These are phyloP conservation scores for Sciurus niger DNA, from an alignment of 2,113 vertebrate genomes.

Conservation along the genomic window DNA sequence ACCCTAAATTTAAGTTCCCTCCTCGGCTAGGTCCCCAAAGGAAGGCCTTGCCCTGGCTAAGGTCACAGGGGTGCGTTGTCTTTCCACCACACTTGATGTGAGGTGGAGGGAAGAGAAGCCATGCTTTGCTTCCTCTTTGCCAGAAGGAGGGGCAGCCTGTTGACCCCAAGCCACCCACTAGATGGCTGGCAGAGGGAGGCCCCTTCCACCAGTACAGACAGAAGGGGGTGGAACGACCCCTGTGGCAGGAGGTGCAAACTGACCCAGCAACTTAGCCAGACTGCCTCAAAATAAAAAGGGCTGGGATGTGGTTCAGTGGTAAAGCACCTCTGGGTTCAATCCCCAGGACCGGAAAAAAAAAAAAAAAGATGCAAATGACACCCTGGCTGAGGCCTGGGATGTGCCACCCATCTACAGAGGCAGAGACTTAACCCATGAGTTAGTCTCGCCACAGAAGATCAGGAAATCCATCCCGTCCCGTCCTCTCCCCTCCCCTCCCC, in stretches of 20 bases:
- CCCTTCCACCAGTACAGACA: accelerated
- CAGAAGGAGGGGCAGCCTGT: background rate
- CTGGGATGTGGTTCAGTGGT: too few relatives aligned
- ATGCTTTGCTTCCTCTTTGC: too few relatives aligned
- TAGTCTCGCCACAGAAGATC: background rate
- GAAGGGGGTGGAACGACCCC: background rate
- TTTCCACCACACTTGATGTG: background rate
- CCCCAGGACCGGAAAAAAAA: too few relatives aligned
- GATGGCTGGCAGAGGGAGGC: background rate
- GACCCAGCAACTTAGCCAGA: background rate
- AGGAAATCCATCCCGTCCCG: too few relatives aligned
- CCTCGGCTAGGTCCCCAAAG: background rate
- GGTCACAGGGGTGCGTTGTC: background rate
- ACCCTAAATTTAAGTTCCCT: background rate
- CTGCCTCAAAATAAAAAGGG: too few relatives aligned
- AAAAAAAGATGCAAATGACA: too few relatives aligned
- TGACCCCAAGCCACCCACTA: too few relatives aligned
- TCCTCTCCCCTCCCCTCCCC: too few relatives aligned
- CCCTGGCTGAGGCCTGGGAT: background rate
- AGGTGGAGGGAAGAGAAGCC: background rate
- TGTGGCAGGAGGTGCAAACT: background rate
- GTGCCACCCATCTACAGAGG: too few relatives aligned
- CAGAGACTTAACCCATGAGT: background rate
- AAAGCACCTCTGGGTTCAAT: too few relatives aligned
- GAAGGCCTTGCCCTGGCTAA: background rate